phyloP scores from a whole-genome alignment of 2,113 vertebrate species.

The Labeo rohita region DNA sequence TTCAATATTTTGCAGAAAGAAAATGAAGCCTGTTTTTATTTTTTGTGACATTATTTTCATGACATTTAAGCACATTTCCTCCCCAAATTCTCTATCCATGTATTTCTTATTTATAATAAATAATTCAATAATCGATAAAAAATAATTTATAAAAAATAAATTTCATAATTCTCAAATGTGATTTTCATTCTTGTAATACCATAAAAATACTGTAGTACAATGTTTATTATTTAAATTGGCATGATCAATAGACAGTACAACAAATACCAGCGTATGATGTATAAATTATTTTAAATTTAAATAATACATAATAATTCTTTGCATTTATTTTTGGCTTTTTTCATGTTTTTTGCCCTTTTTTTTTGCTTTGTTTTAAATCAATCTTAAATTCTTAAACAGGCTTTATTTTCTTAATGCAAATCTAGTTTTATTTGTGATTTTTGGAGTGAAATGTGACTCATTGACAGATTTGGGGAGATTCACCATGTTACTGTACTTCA shows the following conservation, averaged over 20 bases:
- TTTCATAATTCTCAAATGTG: not conserved
- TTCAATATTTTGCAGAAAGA: not conserved
- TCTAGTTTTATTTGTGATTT: not conserved
- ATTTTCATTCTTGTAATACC: not conserved
- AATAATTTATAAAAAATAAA: not conserved
- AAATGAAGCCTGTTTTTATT: not conserved
- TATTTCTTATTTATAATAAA: not conserved
- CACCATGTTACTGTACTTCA: constrained; percentile 48
- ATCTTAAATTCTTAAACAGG: not conserved
- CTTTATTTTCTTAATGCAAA: not conserved
- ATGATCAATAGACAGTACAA: not conserved
- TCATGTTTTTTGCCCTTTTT: no score
- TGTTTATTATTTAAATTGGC: not conserved
- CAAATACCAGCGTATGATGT: not conserved
- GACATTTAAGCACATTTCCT: not conserved
- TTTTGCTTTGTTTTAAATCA: no score
- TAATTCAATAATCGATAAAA: not conserved
- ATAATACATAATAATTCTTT: not conserved
- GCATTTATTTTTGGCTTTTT: not conserved
- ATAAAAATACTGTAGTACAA: not conserved
- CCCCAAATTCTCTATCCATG: not conserved
- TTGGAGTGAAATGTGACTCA: not conserved
- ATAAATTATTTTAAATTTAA: not conserved
- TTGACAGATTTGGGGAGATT: not conserved
- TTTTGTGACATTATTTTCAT: not conserved